Percentiles rank a stretch among this genome's conserved stretches.
phyloP scores from a whole-genome alignment of 1,140 invertebrate species.

The Acromyrmex charruanus region DNA sequence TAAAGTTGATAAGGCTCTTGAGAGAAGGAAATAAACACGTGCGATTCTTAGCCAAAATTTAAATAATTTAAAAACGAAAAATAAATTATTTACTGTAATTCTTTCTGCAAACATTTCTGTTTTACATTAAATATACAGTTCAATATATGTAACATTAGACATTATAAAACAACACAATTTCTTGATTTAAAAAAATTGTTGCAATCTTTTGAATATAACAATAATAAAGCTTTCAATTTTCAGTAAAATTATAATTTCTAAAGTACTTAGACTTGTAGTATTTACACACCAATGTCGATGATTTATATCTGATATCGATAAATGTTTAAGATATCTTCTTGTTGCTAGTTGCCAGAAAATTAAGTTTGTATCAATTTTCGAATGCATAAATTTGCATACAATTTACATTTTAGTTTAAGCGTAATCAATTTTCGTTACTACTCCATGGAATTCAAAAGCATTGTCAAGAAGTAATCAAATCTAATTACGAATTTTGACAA shows the following conservation, averaged over 20 bases:
- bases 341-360: background rate
- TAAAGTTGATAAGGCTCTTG: background rate
- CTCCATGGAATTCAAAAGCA: background rate
- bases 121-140: background rate
- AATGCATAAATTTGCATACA: background rate
- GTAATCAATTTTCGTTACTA: background rate
- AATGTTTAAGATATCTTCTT: slow-evolving; percentile 29
- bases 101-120: background rate
- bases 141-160: background rate
- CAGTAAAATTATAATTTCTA: background rate
- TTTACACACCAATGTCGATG: background rate
- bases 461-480: background rate
- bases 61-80: background rate
- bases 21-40: slow-evolving; percentile 14
- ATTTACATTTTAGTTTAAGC: background rate
- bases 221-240: background rate
- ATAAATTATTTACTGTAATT: background rate
- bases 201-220: background rate
- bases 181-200: background rate
- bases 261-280: background rate
- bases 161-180: background rate
- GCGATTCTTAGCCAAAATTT: slow-evolving; percentile 10
- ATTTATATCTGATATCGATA: background rate
- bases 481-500: background rate
- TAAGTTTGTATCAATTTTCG: background rate